Conservation (phyloP, 2,113 vertebrate genomes). For the Gymnorhina tibicen region DNA sequence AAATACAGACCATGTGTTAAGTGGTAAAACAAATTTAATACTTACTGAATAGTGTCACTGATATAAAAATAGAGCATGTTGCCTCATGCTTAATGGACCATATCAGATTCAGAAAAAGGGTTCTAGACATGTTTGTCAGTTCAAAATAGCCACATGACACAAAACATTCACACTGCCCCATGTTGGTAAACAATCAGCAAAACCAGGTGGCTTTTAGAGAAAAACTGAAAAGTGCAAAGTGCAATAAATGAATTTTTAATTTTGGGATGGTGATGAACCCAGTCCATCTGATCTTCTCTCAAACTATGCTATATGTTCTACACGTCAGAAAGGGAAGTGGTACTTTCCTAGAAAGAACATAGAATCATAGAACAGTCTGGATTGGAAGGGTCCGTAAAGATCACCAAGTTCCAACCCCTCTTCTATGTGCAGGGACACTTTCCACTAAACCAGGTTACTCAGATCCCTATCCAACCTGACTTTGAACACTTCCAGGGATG, state of each 20-base stretch:
- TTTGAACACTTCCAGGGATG: not conserved
- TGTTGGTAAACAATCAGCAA: not conserved
- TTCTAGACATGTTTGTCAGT: not conserved
- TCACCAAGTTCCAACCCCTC: not conserved
- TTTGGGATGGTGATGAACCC: not conserved
- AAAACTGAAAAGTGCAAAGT: not conserved
- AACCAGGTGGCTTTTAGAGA: not conserved
- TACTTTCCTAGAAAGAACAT: not conserved
- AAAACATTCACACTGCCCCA: not conserved
- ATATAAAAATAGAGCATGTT: conserved; percentile 43
- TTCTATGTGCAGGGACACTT: not conserved
- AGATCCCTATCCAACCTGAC: not conserved
- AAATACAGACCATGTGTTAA: conserved; percentile 38
- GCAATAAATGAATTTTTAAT: not conserved
- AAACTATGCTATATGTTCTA: fast-evolving
- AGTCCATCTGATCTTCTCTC: not conserved
- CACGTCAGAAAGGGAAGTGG: not conserved
- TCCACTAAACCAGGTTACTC: not conserved
- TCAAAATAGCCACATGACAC: not conserved
- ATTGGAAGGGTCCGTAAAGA: not conserved
- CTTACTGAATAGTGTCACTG: conserved; percentile 25
- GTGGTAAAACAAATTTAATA: conserved; percentile 22
- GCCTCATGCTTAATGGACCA: not conserved
- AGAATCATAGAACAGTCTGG: not conserved
- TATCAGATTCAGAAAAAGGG: not conserved